Conservation (phyloP, 2,797 vertebrate species). For the Channa striata region DNA sequence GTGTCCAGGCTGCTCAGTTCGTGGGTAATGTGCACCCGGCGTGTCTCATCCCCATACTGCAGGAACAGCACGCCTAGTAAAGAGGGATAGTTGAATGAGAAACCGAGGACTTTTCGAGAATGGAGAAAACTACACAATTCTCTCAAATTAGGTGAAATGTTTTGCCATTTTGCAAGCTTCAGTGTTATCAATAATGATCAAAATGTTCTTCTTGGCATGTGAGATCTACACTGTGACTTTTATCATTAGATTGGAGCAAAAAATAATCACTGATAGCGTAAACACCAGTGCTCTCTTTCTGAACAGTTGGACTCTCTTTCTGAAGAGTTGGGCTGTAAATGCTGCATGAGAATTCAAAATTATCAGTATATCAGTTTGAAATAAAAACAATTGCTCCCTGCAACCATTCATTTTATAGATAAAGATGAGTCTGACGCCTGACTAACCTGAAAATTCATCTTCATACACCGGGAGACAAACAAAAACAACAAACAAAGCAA, state of each 20-base stretch:
- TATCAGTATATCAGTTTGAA: background rate
- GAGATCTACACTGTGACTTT: slow-evolving; percentile 1
- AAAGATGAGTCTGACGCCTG: slow-evolving; percentile 67
- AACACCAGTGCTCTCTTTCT: slow-evolving; percentile 20
- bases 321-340: background rate
- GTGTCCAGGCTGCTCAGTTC: slow-evolving; percentile 99
- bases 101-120: background rate
- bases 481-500: slow-evolving; percentile 74
- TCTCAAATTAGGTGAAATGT: slow-evolving; percentile 5
- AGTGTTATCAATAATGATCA: slow-evolving; percentile 6
- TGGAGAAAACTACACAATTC: slow-evolving; percentile 25
- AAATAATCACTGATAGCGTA: slow-evolving; percentile 17
- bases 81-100: slow-evolving; percentile 15
- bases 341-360: slow-evolving; percentile 23
- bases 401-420: slow-evolving; percentile 41
- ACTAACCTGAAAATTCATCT: slow-evolving; percentile 82
- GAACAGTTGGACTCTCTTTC: no score
- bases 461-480: slow-evolving; percentile 75
- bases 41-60: slow-evolving; percentile 97
- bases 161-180: slow-evolving; percentile 12
- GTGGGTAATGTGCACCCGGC: slow-evolving; percentile 98
- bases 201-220: slow-evolving; percentile 14
- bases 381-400: slow-evolving; percentile 4
- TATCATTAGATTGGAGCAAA: slow-evolving; percentile 10
- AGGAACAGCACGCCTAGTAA: slow-evolving; percentile 94